Conservation (phyloP, 2,113 vertebrate species). For the Dermatemys mawii region DNA sequence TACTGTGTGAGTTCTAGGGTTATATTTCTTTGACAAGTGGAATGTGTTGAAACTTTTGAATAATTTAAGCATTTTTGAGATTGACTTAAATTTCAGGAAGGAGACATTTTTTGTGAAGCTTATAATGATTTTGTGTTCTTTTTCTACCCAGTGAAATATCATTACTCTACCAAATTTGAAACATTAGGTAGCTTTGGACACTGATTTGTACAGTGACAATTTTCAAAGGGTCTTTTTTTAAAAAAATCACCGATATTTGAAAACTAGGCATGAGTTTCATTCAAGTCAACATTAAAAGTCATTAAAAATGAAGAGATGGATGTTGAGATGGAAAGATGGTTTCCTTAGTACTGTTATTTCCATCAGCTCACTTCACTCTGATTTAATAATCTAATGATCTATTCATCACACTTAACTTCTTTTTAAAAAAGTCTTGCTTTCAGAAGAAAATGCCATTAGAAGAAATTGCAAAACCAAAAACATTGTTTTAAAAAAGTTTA, state of each 20-base stretch:
- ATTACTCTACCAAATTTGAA: background rate
- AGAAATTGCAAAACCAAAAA: background rate
- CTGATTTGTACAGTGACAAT: background rate
- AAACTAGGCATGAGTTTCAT: background rate
- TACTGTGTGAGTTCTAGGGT: background rate
- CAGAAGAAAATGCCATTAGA: background rate
- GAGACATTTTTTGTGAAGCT: background rate
- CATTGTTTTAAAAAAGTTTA: background rate
- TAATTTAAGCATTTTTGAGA: background rate
- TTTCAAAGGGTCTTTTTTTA: background rate
- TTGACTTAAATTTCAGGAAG: background rate
- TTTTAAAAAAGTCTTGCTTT: background rate
- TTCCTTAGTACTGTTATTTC: background rate
- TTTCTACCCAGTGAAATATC: background rate
- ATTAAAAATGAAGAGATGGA: background rate
- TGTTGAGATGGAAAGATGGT: no score
- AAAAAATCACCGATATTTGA: background rate
- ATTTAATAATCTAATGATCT: background rate
- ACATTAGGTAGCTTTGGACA: background rate
- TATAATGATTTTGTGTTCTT: background rate
- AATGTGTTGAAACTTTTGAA: background rate
- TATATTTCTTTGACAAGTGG: background rate
- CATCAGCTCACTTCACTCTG: background rate
- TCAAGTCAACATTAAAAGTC: background rate
- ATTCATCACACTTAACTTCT: background rate